Evolutionary conservation across 2,113 vertebrate species (phyloP), one percentile per base, ranked within the genome.

Genomic region (Prunella fulvescens): DNA sequence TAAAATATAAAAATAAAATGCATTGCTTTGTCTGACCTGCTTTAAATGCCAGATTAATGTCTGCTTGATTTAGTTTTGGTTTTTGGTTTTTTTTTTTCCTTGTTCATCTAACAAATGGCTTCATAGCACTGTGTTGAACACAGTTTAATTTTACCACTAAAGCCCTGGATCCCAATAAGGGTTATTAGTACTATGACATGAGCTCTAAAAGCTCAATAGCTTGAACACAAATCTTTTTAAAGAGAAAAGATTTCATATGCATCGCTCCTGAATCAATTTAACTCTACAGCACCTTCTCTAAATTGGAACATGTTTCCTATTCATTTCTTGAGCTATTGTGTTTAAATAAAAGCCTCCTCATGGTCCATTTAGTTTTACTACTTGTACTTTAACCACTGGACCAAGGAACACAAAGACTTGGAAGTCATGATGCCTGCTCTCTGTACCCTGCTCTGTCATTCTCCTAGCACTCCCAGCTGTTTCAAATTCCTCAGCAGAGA

Each of bases 21-120:
- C 33, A 62, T 65, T 93, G 57, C 61, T 91, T 79, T 92, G 26
- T 80, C 48, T 92, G 84, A 74, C 48, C 79, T 89, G 31, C 45
- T 94, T 86, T 50, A 95, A 96, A 94, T 83, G 53, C 56, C 92
- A 92, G 54, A 94, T 88, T 83, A 92, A 81, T 60, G 35, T 65
- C 88, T 92, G 50, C 66, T 94, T 87, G 58, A 88, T 89, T 80
- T 81, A 77, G 33, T 53, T 28, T 39, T 39, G 58, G 17, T 47
- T 67, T 25, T 90, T 81, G n/a, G n/a, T n/a, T n/a, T n/a, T n/a
- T n/a, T n/a, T 76, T 39, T 4, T 2, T 1, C 7, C 33, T 80
- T 88, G 16, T 48, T 84, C 39, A 40, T 77, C 45, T 77, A 88
- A 80, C 14, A 83, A 78, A 81, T 65, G 44, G 20, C 54, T 96